These are phyloP conservation scores for Papilio demoleus DNA, from an alignment of 2,888 invertebrate species.

Conservation along the genomic window DNA sequence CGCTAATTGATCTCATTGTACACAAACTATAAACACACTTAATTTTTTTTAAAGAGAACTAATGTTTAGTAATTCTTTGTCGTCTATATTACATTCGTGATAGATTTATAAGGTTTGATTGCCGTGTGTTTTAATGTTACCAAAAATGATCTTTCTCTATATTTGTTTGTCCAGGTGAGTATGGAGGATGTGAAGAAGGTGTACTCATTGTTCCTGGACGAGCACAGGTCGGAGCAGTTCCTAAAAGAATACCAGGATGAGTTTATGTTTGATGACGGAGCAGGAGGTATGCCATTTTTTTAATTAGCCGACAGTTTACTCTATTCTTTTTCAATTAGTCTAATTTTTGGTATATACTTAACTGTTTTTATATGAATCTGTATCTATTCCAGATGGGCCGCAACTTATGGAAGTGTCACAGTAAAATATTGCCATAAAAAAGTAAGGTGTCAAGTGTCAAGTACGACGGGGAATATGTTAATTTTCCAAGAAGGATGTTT, in stretches of 20 bases:
- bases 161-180: slow-evolving; percentile 83
- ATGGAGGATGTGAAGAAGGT: slow-evolving; percentile 98
- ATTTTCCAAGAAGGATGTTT: slow-evolving; percentile 26
- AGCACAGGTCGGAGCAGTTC: slow-evolving; percentile 96
- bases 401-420: slow-evolving; percentile 66
- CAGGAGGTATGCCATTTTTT: slow-evolving; percentile 56
- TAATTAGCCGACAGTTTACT: background rate
- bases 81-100: no score
- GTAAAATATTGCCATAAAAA: slow-evolving; percentile 45
- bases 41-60: no score
- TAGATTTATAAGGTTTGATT: no score
- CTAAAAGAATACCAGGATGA: slow-evolving; percentile 97
- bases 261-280: slow-evolving; percentile 93
- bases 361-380: background rate
- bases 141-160: no score
- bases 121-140: no score
- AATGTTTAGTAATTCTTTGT: no score
- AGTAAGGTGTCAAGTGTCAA: background rate
- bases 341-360: no score
- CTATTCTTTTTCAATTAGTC: background rate
- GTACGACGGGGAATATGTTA: slow-evolving; percentile 6
- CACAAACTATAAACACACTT: no score
- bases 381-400: slow-evolving; percentile 60
- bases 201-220: slow-evolving; percentile 97
- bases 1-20: no score